Evolutionary conservation across 1,140 invertebrate species (phyloP).

Genomic region (Colletes latitarsis): DNA sequence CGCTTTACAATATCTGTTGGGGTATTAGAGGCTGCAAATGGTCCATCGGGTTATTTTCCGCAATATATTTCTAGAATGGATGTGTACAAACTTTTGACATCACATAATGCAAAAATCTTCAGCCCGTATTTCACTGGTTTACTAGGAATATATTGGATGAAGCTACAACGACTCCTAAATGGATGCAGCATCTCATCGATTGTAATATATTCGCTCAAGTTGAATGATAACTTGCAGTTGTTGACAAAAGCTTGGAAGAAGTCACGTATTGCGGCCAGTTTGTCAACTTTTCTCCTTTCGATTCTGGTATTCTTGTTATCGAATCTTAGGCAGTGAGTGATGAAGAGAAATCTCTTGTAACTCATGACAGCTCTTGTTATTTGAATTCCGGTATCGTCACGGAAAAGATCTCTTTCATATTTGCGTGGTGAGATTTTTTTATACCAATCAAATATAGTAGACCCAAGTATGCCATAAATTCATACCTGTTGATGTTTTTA

Average conservation of each 20-base stretch:
- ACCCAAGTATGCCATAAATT: no score
- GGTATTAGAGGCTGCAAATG: slow-evolving; percentile 6
- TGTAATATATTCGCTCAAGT: neutral
- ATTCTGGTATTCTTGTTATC: slow-evolving; percentile 59
- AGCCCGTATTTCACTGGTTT: slow-evolving; percentile 9
- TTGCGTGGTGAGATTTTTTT: neutral
- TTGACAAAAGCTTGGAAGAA: slow-evolving; percentile 70
- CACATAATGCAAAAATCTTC: neutral
- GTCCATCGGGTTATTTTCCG: slow-evolving; percentile 5
- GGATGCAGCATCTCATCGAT: neutral
- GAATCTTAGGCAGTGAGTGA: slow-evolving; percentile 71
- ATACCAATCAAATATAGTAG: neutral
- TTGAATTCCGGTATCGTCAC: neutral
- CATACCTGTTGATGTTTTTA: no score
- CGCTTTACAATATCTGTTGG: neutral
- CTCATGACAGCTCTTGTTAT: neutral
- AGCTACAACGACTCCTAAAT: slow-evolving; percentile 4
- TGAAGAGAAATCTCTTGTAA: slow-evolving; percentile 69
- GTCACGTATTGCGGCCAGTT: slow-evolving; percentile 72
- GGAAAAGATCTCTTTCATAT: neutral
- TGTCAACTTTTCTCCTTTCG: slow-evolving; percentile 60
- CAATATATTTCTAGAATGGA: slow-evolving; percentile 26
- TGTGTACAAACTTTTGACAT: slow-evolving; percentile 6
- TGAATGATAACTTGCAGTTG: slow-evolving; percentile 5
- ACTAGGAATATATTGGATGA: slow-evolving; percentile 3